These are phyloP conservation scores for Acrocera orbiculus DNA, from an alignment of 2,888 invertebrate species.

Conservation along the genomic window DNA sequence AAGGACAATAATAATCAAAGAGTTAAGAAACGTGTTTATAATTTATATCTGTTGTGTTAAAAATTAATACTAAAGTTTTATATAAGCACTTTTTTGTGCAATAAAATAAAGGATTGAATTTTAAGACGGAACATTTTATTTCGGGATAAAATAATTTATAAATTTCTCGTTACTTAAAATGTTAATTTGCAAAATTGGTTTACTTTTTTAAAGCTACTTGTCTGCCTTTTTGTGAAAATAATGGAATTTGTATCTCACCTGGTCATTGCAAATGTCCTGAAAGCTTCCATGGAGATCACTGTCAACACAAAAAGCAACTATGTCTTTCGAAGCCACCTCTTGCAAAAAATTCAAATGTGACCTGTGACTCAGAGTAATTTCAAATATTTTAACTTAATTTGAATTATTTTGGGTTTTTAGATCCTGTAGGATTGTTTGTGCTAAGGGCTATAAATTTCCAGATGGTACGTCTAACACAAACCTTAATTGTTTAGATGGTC, in stretches of 20 bases:
- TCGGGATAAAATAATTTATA: no score
- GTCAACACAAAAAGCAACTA: slow-evolving; percentile 55
- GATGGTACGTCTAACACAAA: slow-evolving; percentile 52
- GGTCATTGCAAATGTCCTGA: slow-evolving; percentile 59
- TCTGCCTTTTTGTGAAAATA: slow-evolving; percentile 56
- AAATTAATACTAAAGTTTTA: no score
- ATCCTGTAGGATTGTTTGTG: slow-evolving; percentile 47
- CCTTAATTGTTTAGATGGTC: slow-evolving; percentile 48
- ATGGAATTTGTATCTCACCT: slow-evolving; percentile 58
- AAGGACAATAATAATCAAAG: no score
- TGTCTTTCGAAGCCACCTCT: slow-evolving; percentile 48
- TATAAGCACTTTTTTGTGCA: no score
- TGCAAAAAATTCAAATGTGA: slow-evolving; percentile 44
- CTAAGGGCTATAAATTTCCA: slow-evolving; percentile 48
- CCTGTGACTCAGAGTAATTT: slow-evolving; percentile 47
- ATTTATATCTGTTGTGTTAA: no score
- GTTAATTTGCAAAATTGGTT: no score
- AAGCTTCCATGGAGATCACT: slow-evolving; percentile 52
- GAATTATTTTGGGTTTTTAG: slow-evolving; percentile 30
- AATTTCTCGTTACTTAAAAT: no score
- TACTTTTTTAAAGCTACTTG: slow-evolving; percentile 60
- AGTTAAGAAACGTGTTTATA: no score
- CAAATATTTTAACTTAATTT: slow-evolving; percentile 2
- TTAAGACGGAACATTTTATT: no score
- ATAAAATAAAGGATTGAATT: no score